These are phyloP conservation scores for Peromyscus aztecus DNA, from an alignment of 2,797 vertebrate genomes.

Conservation along the genomic window DNA sequence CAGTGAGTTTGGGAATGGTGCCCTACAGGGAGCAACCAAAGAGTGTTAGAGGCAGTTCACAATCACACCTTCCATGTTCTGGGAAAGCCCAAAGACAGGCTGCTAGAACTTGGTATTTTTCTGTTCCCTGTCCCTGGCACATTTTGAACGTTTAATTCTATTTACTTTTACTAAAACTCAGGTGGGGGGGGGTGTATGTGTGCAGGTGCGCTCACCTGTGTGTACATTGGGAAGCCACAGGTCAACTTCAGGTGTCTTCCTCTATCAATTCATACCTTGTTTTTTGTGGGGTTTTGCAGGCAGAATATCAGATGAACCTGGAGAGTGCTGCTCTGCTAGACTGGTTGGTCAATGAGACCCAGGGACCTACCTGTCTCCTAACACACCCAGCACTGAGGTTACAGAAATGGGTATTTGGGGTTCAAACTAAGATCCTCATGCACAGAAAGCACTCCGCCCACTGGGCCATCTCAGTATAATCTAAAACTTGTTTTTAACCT, in stretches of 20 bases:
- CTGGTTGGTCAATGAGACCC: neutral
- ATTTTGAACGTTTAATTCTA: neutral
- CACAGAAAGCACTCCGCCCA: neutral
- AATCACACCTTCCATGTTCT: neutral
- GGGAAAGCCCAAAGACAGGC: neutral
- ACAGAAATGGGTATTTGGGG: neutral
- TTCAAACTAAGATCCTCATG: neutral
- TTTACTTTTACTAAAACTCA: neutral
- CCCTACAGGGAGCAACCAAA: constrained; percentile 87
- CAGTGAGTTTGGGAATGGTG: constrained; percentile 93
- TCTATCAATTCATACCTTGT: neutral
- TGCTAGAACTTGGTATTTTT: neutral
- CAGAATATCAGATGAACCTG: neutral
- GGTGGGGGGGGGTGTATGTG: neutral
- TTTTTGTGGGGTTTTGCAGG: neutral
- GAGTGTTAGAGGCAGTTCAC: rapidly evolving
- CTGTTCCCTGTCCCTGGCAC: neutral
- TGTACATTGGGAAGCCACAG: neutral
- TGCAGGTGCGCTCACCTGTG: neutral
- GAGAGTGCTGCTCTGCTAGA: neutral
- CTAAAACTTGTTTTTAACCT: neutral
- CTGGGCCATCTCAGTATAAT: neutral
- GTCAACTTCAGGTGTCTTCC: neutral
- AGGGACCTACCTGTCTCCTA: neutral
- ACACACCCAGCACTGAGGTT: neutral